Percentiles rank a stretch among this genome's conserved stretches.
These are phyloP conservation scores for Zhuqinia jingwanae DNA, from an alignment of 2,888 invertebrate species.

Conservation along the genomic window DNA sequence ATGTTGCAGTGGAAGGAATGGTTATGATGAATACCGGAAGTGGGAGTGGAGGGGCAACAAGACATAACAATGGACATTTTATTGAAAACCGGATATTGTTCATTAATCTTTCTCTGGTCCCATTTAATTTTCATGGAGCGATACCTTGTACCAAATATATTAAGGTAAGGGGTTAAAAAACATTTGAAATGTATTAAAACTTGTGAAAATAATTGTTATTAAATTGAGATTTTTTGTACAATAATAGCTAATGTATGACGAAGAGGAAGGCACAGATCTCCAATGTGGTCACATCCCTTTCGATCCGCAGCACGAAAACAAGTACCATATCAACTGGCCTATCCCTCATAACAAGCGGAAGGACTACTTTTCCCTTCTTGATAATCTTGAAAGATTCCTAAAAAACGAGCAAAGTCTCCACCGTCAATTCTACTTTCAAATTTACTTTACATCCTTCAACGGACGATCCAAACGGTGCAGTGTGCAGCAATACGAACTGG, in stretches of 20 bases:
- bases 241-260: constrained; percentile 65
- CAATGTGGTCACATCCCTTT: constrained; percentile 59
- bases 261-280: constrained; percentile 64
- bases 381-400: constrained; percentile 68
- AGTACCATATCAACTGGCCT: constrained; percentile 72
- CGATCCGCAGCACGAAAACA: constrained; percentile 48
- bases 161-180: constrained; percentile 49
- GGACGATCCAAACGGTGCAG: constrained; percentile 61
- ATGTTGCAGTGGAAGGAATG: constrained; percentile 17
- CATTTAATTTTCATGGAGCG: constrained; percentile 68
- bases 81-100: constrained; percentile 64
- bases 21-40: constrained; percentile 39
- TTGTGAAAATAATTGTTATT: neutral
- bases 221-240: neutral
- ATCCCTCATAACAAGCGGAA: constrained; percentile 51
- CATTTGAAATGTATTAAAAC: neutral
- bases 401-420: constrained; percentile 64
- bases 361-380: constrained; percentile 65
- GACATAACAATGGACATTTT: constrained; percentile 58
- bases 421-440: constrained; percentile 71
- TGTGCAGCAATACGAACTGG: constrained; percentile 71
- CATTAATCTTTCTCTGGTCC: constrained; percentile 62
- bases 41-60: neutral
- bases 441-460: constrained; percentile 64
- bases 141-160: constrained; percentile 65